Conservation (phyloP, 2,113 vertebrate genomes). For the Recurvirostra avosetta region DNA sequence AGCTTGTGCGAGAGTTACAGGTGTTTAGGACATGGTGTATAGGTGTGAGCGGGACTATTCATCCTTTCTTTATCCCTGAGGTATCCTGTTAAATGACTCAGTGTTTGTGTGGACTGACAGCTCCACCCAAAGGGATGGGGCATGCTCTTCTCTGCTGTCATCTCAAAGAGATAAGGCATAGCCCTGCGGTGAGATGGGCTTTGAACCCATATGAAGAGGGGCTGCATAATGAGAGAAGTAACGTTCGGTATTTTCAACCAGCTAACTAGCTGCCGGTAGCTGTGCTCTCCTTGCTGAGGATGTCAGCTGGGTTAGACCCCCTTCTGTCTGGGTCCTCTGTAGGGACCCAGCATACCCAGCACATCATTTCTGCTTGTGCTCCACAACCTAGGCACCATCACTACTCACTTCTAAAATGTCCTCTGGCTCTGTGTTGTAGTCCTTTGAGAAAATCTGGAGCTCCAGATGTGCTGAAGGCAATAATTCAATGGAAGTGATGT, state of each 20-base stretch:
- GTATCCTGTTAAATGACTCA: not conserved
- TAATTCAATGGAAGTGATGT: not conserved
- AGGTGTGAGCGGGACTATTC: not conserved
- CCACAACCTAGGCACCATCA: not conserved
- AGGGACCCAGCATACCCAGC: not conserved
- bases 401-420: not conserved
- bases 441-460: not conserved
- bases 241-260: not conserved
- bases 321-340: not conserved
- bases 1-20: not conserved
- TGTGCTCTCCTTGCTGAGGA: not conserved
- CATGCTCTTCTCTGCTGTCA: not conserved
- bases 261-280: not conserved
- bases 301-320: not conserved
- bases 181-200: not conserved
- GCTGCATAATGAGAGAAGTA: not conserved
- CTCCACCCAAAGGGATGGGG: not conserved
- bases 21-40: not conserved
- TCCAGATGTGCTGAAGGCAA: not conserved
- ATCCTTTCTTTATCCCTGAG: not conserved
- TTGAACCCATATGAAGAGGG: not conserved
- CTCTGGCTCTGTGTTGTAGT: not conserved
- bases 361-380: not conserved
- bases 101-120: not conserved
- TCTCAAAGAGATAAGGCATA: not conserved